Evolutionary conservation across 2,888 invertebrate species (phyloP).

Genomic region (Spatulosminthurus flaviceps): DNA sequence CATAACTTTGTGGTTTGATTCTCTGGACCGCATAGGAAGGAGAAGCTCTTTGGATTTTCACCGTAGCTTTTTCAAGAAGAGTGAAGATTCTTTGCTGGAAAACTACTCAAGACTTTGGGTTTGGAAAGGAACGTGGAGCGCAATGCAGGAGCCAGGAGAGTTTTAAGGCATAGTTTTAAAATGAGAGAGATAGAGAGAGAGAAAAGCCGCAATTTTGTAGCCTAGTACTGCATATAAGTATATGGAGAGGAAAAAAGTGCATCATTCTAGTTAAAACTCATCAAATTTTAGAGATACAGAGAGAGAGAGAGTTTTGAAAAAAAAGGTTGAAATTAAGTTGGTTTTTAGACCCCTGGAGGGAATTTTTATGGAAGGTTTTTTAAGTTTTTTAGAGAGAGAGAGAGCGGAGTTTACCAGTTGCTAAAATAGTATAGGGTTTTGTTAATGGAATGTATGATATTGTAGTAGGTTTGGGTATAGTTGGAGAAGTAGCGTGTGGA

Average conservation of each 20-base stretch:
- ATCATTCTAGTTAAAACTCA: constrained; percentile 56
- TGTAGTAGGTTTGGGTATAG: not conserved
- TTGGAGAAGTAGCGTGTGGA: no score
- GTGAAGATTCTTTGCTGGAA: not conserved
- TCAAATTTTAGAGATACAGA: no score
- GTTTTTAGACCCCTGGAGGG: constrained; percentile 58
- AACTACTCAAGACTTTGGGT: no score
- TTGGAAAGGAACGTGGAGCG: no score
- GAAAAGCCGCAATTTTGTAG: constrained; percentile 20
- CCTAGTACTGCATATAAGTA: constrained; percentile 40
- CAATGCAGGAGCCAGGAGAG: no score
- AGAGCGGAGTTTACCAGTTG: no score
- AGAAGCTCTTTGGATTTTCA: not conserved
- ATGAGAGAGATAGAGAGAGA: no score
- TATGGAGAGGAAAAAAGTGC: constrained; percentile 47
- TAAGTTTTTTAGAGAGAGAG: no score
- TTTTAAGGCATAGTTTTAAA: no score
- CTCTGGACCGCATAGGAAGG: constrained; percentile 36
- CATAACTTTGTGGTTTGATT: not conserved
- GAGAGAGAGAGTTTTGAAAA: constrained; percentile 60
- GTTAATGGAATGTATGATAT: no score
- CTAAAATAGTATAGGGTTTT: no score
- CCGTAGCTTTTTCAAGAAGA: no score
- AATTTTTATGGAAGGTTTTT: constrained; percentile 43
- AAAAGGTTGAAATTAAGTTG: constrained; percentile 60